Evolutionary conservation across 2,113 vertebrate species (phyloP).

Genomic region (Gila orcuttii): DNA sequence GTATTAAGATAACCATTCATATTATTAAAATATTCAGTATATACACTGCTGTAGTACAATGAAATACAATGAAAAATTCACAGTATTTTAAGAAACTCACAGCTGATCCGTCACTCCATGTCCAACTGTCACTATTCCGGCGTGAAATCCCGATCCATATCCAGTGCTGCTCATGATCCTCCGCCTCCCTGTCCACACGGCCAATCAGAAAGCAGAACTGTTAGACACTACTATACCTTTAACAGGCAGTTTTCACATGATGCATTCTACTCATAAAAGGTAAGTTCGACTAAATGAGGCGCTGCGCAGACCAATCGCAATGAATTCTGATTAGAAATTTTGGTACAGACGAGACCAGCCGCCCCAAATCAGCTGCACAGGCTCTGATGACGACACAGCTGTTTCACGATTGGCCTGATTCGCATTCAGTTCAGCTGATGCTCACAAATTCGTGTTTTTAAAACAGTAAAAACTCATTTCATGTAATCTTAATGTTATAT

Average conservation of each 20-base stretch:
- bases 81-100: constrained; percentile 75
- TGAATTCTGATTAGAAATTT: too few species aligned
- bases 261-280: neutral
- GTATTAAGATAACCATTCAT: neutral
- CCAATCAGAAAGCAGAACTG: constrained; percentile 15
- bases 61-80: neutral
- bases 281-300: too few species aligned
- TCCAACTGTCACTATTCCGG: constrained; percentile 87
- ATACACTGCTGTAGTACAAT: neutral
- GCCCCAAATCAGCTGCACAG: too few species aligned
- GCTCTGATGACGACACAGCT: too few species aligned
- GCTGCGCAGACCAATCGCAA: too few species aligned
- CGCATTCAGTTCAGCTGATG: too few species aligned
- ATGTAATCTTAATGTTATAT: too few species aligned
- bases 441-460: too few species aligned
- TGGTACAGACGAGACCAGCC: too few species aligned
- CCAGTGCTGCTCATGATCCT: constrained; percentile 93
- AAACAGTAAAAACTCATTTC: too few species aligned
- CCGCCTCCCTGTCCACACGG: constrained; percentile 76
- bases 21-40: neutral
- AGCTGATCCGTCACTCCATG: constrained; percentile 90
- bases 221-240: neutral
- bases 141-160: constrained; percentile 96
- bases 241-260: neutral
- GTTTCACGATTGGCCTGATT: too few species aligned